Evolutionary conservation across 2,888 invertebrate genomes (phyloP).

Genomic region (Ophion obscuratus): DNA sequence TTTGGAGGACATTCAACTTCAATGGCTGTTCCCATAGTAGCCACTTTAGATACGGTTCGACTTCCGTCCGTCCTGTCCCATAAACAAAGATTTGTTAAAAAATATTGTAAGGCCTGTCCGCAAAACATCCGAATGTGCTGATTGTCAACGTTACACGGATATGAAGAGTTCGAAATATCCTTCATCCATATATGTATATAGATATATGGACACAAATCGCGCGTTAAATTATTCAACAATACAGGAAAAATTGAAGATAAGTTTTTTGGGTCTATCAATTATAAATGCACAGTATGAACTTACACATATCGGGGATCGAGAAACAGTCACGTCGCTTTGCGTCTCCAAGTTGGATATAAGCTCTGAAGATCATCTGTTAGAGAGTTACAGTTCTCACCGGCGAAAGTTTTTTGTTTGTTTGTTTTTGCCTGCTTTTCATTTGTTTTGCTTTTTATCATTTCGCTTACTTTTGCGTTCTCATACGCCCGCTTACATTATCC

Average conservation of each 20-base stretch:
- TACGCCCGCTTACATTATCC: conserved; percentile 57
- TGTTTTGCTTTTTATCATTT: conserved; percentile 7
- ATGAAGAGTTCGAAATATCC: too few species aligned
- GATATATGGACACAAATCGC: conserved; percentile 3
- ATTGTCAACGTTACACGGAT: too few species aligned
- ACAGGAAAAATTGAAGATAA: conserved; percentile 46
- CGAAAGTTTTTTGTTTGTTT: conserved; percentile 14
- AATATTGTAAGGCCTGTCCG: too few species aligned
- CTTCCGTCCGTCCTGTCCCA: too few species aligned
- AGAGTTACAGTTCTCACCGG: conserved; percentile 60
- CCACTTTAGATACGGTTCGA: too few species aligned
- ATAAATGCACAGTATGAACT: conserved; percentile 63
- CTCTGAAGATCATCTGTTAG: conserved; percentile 65
- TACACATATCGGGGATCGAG: conserved; percentile 65
- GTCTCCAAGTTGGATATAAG: conserved; percentile 61
- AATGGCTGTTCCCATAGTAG: too few species aligned
- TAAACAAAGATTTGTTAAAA: too few species aligned
- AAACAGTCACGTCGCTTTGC: conserved; percentile 59
- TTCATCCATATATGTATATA: neutral
- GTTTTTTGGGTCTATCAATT: conserved; percentile 64
- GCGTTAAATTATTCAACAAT: conserved; percentile 46
- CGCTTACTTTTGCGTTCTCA: conserved; percentile 49
- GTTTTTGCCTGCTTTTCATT: conserved; percentile 24
- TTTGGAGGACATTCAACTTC: too few species aligned
- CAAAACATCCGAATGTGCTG: too few species aligned